Percentiles rank a stretch among this genome's conserved stretches.
phyloP scores from a whole-genome alignment of 1,140 invertebrate genomes.

The Penaeus indicus region DNA sequence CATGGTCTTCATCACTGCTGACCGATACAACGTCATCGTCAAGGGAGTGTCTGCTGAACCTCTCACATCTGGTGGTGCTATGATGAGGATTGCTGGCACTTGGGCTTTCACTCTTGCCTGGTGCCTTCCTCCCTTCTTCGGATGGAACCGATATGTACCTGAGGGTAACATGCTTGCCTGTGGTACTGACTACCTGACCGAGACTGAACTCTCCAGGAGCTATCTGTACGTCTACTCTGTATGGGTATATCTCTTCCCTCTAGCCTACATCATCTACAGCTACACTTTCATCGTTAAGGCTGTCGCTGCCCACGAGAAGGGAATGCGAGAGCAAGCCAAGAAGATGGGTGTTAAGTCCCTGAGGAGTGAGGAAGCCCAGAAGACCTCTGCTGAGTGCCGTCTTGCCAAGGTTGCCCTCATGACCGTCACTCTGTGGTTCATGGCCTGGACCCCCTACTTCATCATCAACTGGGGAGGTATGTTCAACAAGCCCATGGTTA shows the following conservation, averaged over 20 bases:
- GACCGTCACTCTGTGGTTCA: conserved; percentile 69
- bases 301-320: conserved; percentile 71
- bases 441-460: conserved; percentile 71
- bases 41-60: conserved; percentile 66
- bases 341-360: conserved; percentile 71
- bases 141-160: conserved; percentile 67
- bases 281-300: conserved; percentile 72
- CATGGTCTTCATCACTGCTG: conserved; percentile 4
- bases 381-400: conserved; percentile 65
- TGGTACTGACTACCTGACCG: conserved; percentile 67
- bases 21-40: conserved; percentile 67
- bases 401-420: conserved; percentile 71
- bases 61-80: conserved; percentile 63
- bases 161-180: conserved; percentile 66
- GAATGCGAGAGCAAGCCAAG: conserved; percentile 70
- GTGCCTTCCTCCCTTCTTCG: conserved; percentile 66
- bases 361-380: conserved; percentile 65
- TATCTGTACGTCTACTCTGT: conserved; percentile 63
- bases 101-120: conserved; percentile 67
- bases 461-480: conserved; percentile 69
- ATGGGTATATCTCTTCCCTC: conserved; percentile 66
- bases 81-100: conserved; percentile 61
- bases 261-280: conserved; percentile 68
- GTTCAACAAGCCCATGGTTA: conserved; percentile 68
- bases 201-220: conserved; percentile 52